phyloP scores from a whole-genome alignment of 2,888 invertebrate species.

The Brassicogethes aeneus region DNA sequence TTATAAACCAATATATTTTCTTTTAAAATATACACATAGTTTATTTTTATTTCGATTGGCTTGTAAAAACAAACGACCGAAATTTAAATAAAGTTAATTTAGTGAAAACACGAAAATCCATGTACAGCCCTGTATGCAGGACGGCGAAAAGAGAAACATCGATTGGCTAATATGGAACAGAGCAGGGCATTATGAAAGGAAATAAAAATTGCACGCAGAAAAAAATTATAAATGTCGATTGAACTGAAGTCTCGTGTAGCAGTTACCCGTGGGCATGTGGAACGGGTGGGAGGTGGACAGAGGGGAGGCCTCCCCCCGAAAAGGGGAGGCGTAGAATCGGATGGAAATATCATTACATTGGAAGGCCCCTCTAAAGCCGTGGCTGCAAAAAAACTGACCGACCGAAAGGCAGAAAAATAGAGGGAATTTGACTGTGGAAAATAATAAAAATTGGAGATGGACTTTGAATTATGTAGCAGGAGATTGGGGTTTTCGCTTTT shows the following conservation, averaged over 20 bases:
- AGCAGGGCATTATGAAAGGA: constrained; percentile 21
- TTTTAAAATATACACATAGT: too few relatives aligned
- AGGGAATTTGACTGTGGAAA: constrained; percentile 44
- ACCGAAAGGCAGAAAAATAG: constrained; percentile 44
- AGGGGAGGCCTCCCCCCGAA: constrained; percentile 5
- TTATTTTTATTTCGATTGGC: too few relatives aligned
- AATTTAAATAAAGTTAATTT: too few relatives aligned
- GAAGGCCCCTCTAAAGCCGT: constrained; percentile 37
- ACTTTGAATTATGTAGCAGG: constrained; percentile 44
- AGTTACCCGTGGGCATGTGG: constrained; percentile 19
- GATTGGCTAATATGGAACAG: constrained; percentile 25
- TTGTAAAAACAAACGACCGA: too few relatives aligned
- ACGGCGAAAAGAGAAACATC: constrained; percentile 11
- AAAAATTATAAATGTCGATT: constrained; percentile 30
- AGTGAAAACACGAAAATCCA: too few relatives aligned
- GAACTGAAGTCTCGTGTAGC: constrained; percentile 25
- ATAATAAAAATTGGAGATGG: constrained; percentile 45
- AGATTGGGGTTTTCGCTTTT: constrained; percentile 26
- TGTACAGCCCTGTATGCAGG: background rate
- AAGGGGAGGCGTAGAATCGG: constrained; percentile 34
- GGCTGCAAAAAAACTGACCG: constrained; percentile 37
- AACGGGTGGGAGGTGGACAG: constrained; percentile 27
- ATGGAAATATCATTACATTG: constrained; percentile 43
- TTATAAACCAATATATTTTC: too few relatives aligned
- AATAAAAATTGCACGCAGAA: constrained; percentile 18